Evolutionary conservation across 2,888 invertebrate genomes (phyloP).

Genomic region (Cantharis rustica): DNA sequence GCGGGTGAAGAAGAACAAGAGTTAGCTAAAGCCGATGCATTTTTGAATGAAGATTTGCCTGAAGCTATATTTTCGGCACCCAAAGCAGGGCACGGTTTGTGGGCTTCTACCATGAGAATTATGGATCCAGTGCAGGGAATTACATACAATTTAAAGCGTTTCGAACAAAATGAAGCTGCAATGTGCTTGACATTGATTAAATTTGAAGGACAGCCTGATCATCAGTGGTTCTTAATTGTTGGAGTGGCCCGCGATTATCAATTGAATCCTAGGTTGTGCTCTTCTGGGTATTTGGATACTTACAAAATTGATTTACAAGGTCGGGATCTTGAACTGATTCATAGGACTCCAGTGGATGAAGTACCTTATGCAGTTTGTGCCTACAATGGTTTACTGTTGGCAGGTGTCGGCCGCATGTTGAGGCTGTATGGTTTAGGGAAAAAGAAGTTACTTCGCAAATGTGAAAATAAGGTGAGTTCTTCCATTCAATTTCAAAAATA

Average conservation of each 20-base stretch:
- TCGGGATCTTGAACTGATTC: slow-evolving; percentile 86
- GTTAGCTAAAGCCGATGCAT: slow-evolving; percentile 93
- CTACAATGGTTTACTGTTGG: slow-evolving; percentile 89
- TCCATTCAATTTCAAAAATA: not conserved
- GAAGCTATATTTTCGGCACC: slow-evolving; percentile 95
- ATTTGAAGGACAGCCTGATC: slow-evolving; percentile 54
- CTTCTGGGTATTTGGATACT: slow-evolving; percentile 84
- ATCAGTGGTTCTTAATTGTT: slow-evolving; percentile 69
- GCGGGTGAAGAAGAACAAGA: slow-evolving; percentile 96
- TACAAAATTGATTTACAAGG: slow-evolving; percentile 81
- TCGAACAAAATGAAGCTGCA: slow-evolving; percentile 97
- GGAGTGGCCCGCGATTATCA: slow-evolving; percentile 92
- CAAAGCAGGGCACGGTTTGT: slow-evolving; percentile 93
- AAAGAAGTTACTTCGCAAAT: slow-evolving; percentile 94
- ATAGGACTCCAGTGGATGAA: slow-evolving; percentile 93
- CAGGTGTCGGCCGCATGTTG: slow-evolving; percentile 90
- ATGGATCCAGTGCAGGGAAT: slow-evolving; percentile 83
- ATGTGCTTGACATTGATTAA: slow-evolving; percentile 77
- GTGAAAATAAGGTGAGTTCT: slow-evolving; percentile 84
- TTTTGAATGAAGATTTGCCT: slow-evolving; percentile 91
- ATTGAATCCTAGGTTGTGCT: slow-evolving; percentile 83
- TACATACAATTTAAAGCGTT: slow-evolving; percentile 75
- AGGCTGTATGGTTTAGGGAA: slow-evolving; percentile 96
- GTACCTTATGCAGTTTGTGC: slow-evolving; percentile 84
- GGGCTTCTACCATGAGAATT: slow-evolving; percentile 91